Evolutionary conservation across 1,140 invertebrate genomes (phyloP), one percentile per base, ranked within the genome.

Genomic region (Reticulitermes speratus): DNA sequence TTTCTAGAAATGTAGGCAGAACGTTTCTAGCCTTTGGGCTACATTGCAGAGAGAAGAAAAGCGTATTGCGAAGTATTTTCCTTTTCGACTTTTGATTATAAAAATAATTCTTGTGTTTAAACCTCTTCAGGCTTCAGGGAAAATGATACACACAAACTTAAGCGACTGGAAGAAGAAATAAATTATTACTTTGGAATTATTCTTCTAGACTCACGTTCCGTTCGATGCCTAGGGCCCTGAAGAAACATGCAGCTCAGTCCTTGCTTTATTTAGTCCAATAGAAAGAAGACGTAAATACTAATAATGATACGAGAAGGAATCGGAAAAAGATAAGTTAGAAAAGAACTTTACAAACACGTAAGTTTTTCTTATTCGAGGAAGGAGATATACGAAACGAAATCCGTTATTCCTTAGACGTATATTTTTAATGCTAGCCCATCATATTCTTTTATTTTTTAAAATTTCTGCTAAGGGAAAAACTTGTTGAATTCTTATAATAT

Each of bases 31-130:
- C n/a, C 65, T 30, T 75, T 9, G 8, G 65, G 65, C 65, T 2
- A 75, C n/a, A 25, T 12, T 3, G n/a, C 19, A 21, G 19, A 14
- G 3, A 75, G 8, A 75, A 30, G n/a, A 12, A 75, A 75, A 75
- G 65, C 65, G 65, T 30, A 75, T 30, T 75, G 65, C 25, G n/a
- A 75, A n/a, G 1, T 9, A 75, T 75, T 75, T 75, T n/a, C 25
- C n/a, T 75, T 75, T 75, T 75, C 65, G 65, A 75, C 65, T 75
- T 75, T 75, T 30, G 65, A n/a, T 75, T 75, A 75, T 30, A 75
- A n/a, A 75, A n/a, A 75, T 30, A 11, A n/a, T 30, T 14, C n/a
- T 75, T 75, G 25, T 75, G n/a, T 30, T 30, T 25, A 75, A 75
- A n/a, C 25, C 65, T 75, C 65, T 75, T 75, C 65, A 75, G 65